These are phyloP conservation scores for Acleris literana DNA, from an alignment of 2,888 invertebrate species.

Conservation along the genomic window DNA sequence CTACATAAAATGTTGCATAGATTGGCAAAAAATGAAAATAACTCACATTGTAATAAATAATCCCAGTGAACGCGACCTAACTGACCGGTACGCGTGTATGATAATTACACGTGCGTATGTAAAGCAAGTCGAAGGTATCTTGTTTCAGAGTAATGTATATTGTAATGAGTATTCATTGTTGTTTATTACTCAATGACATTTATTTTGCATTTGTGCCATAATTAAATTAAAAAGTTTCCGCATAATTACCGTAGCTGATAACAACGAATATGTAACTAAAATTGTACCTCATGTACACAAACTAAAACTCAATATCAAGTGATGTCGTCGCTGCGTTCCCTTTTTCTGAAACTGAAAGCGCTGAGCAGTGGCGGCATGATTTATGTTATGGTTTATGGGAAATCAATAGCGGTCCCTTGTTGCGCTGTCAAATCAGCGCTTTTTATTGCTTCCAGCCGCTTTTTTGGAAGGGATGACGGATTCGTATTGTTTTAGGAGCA, in stretches of 20 bases:
- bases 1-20: no score
- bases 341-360: conserved; percentile 36
- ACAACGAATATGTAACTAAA: neutral
- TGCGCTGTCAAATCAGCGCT: conserved; percentile 42
- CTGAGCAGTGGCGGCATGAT: conserved; percentile 47
- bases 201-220: conserved; percentile 16
- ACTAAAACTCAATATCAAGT: conserved; percentile 7
- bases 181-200: neutral
- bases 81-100: no score
- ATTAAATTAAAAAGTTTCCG: conserved; percentile 31
- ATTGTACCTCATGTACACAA: neutral
- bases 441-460: conserved; percentile 38
- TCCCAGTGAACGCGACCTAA: no score
- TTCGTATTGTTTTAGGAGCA: neutral
- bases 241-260: conserved; percentile 23
- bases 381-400: conserved; percentile 55
- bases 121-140: no score
- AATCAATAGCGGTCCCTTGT: conserved; percentile 52
- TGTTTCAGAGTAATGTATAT: no score
- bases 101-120: no score
- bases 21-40: no score
- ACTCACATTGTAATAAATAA: no score
- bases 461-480: conserved; percentile 15
- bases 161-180: no score
- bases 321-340: conserved; percentile 2